Evolutionary conservation across 2,888 invertebrate genomes (phyloP).

Genomic region (Pyralis farinalis): DNA sequence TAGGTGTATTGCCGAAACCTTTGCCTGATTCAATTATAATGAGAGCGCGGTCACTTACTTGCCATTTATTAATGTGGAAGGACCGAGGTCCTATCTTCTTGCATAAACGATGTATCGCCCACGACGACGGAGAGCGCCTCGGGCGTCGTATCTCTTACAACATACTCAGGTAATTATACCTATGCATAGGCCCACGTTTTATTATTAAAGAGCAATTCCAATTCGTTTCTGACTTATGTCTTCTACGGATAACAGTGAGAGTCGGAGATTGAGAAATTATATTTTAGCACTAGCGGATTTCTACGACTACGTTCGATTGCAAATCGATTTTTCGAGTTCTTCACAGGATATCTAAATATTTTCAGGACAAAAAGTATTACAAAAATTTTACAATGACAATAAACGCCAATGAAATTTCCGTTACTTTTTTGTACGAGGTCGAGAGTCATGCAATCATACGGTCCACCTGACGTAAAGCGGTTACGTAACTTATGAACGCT

Average conservation of each 20-base stretch:
- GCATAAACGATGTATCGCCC: constrained; percentile 25
- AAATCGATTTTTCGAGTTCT: no score
- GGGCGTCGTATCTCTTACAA: constrained; percentile 5
- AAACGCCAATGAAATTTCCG: no score
- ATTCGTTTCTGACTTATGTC: not conserved
- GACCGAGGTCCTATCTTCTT: constrained; percentile 17
- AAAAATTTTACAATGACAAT: no score
- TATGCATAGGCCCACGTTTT: constrained; percentile 5
- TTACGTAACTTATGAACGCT: no score
- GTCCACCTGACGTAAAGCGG: no score
- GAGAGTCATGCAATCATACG: no score
- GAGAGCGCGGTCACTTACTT: constrained; percentile 43
- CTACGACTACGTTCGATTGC: no score
- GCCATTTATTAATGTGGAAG: constrained; percentile 35
- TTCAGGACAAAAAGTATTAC: no score
- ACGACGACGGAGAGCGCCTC: constrained; percentile 15
- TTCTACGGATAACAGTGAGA: not conserved
- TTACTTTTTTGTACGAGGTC: no score
- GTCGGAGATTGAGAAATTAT: no score
- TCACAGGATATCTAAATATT: no score
- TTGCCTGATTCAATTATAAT: constrained; percentile 44
- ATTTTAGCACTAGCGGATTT: no score
- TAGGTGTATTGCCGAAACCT: constrained; percentile 37
- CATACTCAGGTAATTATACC: constrained; percentile 6
- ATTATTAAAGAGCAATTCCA: constrained; percentile 1